Percentiles rank a stretch among this genome's conserved stretches.
Evolutionary conservation across 2,888 invertebrate genomes (phyloP).

Genomic region (Sericinus montela): DNA sequence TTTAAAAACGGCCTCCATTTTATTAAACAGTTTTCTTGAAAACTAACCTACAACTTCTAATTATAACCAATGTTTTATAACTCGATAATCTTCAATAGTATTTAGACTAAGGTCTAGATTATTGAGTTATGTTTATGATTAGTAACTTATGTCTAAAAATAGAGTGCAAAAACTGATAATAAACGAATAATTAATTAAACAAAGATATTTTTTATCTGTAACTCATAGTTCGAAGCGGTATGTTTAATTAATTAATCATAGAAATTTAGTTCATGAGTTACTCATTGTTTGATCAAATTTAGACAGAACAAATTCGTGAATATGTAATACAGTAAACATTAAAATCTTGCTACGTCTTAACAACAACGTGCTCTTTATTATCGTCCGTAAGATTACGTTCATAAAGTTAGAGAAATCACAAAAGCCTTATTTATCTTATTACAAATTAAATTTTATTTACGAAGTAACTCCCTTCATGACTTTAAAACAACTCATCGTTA

Average conservation of each 20-base stretch:
- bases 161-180: no score
- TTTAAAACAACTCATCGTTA: not conserved
- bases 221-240: constrained; percentile 4
- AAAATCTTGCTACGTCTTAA: constrained; percentile 41
- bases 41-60: no score
- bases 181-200: no score
- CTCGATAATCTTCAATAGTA: no score
- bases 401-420: constrained; percentile 53
- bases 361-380: constrained; percentile 36
- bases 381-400: constrained; percentile 38
- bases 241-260: constrained; percentile 7
- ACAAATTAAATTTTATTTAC: constrained; percentile 27
- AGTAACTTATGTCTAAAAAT: no score
- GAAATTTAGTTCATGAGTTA: constrained; percentile 6
- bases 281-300: constrained; percentile 15
- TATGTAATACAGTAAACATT: constrained; percentile 20
- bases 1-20: no score
- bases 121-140: no score
- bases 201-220: no score
- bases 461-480: constrained; percentile 6
- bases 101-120: no score
- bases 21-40: no score
- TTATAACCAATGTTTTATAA: no score
- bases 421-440: constrained; percentile 32
- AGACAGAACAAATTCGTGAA: constrained; percentile 4